Evolutionary conservation across 2,797 vertebrate genomes (phyloP).

Genomic region (Microctenopoma lineatum): DNA sequence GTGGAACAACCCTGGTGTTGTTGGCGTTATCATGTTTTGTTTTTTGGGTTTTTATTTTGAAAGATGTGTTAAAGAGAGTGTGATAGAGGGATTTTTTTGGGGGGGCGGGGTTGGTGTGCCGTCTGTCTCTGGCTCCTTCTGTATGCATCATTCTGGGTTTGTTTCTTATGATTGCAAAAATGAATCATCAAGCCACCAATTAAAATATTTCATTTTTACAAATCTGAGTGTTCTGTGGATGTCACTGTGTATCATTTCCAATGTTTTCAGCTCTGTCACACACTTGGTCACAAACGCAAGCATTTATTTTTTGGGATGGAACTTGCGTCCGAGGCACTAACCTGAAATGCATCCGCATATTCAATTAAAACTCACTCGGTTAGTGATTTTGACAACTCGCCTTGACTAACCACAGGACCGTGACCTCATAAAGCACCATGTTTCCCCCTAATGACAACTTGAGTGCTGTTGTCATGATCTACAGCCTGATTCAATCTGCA

Average conservation of each 20-base stretch:
- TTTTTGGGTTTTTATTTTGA: slow-evolving; percentile 13
- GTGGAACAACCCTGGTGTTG: slow-evolving; percentile 54
- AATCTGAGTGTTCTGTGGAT: slow-evolving; percentile 60
- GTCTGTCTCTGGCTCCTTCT: slow-evolving; percentile 68
- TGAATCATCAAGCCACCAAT: slow-evolving; percentile 84
- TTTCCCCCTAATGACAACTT: slow-evolving; percentile 39
- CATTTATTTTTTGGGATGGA: background rate
- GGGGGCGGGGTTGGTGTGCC: slow-evolving; percentile 46
- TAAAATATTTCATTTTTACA: slow-evolving; percentile 88
- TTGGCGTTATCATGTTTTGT: slow-evolving; percentile 25
- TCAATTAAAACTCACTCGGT: slow-evolving; percentile 9
- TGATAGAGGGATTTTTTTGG: slow-evolving; percentile 45
- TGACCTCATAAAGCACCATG: slow-evolving; percentile 71
- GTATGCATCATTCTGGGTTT: slow-evolving; percentile 75
- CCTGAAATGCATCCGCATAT: slow-evolving; percentile 22
- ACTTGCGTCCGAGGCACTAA: slow-evolving; percentile 15
- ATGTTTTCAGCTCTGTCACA: slow-evolving; percentile 12
- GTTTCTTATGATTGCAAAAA: slow-evolving; percentile 83
- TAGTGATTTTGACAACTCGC: slow-evolving; percentile 25
- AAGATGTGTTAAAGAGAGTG: slow-evolving; percentile 44
- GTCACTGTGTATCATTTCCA: slow-evolving; percentile 44
- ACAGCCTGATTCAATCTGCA: slow-evolving; percentile 70
- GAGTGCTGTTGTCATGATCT: slow-evolving; percentile 69
- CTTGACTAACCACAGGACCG: slow-evolving; percentile 53
- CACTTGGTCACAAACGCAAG: slow-evolving; percentile 11